Conservation (phyloP, 1,140 invertebrate species). For the Zelostemma sp. region DNA sequence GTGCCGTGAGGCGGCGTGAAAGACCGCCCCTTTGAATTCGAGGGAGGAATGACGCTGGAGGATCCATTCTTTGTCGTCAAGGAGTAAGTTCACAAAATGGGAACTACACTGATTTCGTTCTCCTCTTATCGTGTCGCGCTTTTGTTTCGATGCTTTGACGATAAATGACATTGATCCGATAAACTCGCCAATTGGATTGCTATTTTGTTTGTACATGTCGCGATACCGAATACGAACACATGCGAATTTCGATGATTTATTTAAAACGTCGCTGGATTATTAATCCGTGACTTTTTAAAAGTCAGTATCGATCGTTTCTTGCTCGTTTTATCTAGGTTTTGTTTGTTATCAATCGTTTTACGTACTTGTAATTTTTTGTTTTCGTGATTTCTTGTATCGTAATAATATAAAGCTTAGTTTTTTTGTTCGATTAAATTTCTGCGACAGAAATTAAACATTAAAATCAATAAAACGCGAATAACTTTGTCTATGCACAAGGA, state of each 20-base stretch:
- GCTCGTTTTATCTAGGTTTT: no score
- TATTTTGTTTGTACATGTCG: slow-evolving; percentile 23
- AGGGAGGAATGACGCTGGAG: slow-evolving; percentile 88
- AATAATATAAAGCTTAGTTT: no score
- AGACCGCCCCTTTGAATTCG: slow-evolving; percentile 64
- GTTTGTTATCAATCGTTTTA: no score
- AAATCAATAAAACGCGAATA: no score
- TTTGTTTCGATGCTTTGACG: slow-evolving; percentile 1
- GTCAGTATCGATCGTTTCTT: no score
- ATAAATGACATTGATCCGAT: slow-evolving; percentile 23
- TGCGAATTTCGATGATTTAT: not conserved
- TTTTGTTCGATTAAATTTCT: no score
- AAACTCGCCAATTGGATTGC: slow-evolving; percentile 1
- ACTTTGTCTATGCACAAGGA: no score
- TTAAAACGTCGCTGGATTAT: no score
- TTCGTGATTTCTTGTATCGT: no score
- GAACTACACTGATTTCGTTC: not conserved
- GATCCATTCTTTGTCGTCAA: slow-evolving; percentile 96
- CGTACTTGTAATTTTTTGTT: no score
- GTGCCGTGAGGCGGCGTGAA: slow-evolving; percentile 64
- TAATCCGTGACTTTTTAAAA: no score
- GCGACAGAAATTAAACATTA: no score
- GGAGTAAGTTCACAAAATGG: slow-evolving; percentile 80
- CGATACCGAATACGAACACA: slow-evolving; percentile 3
- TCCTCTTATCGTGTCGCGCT: not conserved